Base-by-base conservation (phyloP, 1,140 invertebrate genomes). In the Tetragnatha versicolor region DNA sequence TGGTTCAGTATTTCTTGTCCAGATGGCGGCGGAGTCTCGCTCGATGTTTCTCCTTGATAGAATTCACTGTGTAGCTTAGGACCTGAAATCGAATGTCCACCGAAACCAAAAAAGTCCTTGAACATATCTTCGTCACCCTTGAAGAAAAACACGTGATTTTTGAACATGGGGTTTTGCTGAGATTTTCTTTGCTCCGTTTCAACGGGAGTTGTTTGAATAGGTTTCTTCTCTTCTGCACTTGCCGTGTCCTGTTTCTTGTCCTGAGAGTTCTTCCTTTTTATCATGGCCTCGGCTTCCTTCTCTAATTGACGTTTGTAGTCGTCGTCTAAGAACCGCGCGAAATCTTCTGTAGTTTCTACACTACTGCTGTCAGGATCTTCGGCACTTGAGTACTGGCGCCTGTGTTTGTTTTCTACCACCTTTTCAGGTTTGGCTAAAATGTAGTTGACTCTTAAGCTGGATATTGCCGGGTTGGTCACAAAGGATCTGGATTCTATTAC, bases 401-500 rank as follows among this genome's bases (percentile, higher is more conserved):
- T n/a, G 9, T 27, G 20, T 14, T 42, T 45, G 10, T 65, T 45
- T 33, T 39, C 42, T 33, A 49, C n/a, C 5, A 49, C 42, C 17
- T 42, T 42, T 42, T 42, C 17, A 42, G 7, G 7, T 7, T 42
- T 17, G 7, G 39, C 39, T 42, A 42, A 9, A 9, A 42, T 17
- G 17, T 37, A 63, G 27, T 75, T 75, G 2, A 49, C 12, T 1
- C 22, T 55, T 29, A 37, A 20, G 51, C 17, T 47, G 9, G 55
- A 63, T 10, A 75, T 22, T 42, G 47, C 20, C 6, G 72, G 72
- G 25, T 75, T 75, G 9, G 55, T 75, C 12, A 75, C 51, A 27
- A 75, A 75, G 12, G 72, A 75, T 7, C 31, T n/a, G 17, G 72
- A 63, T 49, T 75, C 58, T 35, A 63, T 35, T 20, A 73, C 31